Evolutionary conservation across 2,888 invertebrate genomes (phyloP).

Genomic region (Phalera bucephala): DNA sequence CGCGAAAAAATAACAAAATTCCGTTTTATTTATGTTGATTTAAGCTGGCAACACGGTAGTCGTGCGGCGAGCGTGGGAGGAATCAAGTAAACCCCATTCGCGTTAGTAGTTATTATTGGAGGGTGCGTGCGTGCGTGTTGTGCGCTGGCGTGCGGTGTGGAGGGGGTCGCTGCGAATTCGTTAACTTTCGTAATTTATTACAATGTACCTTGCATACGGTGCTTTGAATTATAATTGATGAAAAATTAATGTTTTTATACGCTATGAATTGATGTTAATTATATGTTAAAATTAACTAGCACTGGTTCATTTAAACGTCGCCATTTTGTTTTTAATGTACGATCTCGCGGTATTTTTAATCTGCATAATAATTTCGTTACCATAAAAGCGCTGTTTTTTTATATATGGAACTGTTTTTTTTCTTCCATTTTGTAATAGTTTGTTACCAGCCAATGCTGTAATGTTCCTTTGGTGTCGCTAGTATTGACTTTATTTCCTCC

Average conservation of each 20-base stretch:
- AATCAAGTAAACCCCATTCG: conserved; percentile 63
- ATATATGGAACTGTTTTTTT: not conserved
- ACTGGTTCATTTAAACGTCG: not conserved
- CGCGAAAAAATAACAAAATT: not conserved
- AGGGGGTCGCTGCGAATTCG: conserved; percentile 14
- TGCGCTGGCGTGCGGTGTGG: conserved; percentile 16
- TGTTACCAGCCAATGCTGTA: conserved; percentile 12
- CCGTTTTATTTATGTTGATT: conserved; percentile 5
- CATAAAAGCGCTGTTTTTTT: not conserved
- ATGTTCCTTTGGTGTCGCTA: no score
- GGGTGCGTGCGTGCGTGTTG: conserved; percentile 18
- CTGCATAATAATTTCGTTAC: not conserved
- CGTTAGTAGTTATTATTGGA: conserved; percentile 42
- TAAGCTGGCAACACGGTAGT: conserved; percentile 14
- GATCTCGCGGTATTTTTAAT: not conserved
- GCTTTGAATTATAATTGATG: conserved; percentile 24
- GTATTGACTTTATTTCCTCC: no score
- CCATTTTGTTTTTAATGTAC: not conserved
- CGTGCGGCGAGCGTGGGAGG: conserved; percentile 24
- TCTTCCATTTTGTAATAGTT: conserved; percentile 1
- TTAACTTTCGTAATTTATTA: conserved; percentile 14
- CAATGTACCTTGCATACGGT: conserved; percentile 32
- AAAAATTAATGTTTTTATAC: conserved; percentile 25
- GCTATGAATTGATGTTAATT: conserved; percentile 22
- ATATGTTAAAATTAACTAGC: conserved; percentile 13